Evolutionary conservation across 2,888 invertebrate species (phyloP), one percentile per base, ranked within the genome.

Genomic region (Eupeodes latifasciatus): DNA sequence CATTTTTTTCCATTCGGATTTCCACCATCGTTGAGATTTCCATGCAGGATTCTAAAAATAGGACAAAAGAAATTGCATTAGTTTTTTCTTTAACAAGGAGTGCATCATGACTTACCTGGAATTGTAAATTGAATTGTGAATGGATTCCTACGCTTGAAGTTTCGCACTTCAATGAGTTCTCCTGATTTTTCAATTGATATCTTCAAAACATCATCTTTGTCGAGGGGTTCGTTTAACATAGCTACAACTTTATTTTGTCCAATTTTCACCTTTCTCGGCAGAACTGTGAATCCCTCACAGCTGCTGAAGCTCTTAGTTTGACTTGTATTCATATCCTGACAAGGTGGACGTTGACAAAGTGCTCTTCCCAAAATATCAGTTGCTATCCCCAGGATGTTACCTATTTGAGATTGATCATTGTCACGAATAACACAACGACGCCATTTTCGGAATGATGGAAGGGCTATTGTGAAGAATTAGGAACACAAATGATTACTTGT

Each of bases 181-280:
- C 97, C 97, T 91, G 96, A 96, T 91, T 96, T 96, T 93, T 97
- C 97, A 36, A 98, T 96, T 90, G 96, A 95, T 91, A 98, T 96
- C 91, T 96, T 96, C 36, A 97, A 95, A 89, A 95, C 95, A 94
- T 98, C 97, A 91, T 97, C 96, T 72, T 96, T 95, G 91, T 95
- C 95, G 89, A 97, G 94, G 0, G 97, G 97, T 90, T 97, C 96
- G 89, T 96, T 96, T 82, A 98, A 94, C 83, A 97, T 94, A 61
- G 97, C 96, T 91, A 97, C 96, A 85, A 98, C 96, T 91, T 97
- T 96, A 92, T 96, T 97, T 92, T 97, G 97, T 27, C 97, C 97
- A 83, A 93, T 91, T 85, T 92, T 93, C 1, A 94, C 93, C 89
- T 93, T 94, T 85, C 93, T 92, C 47, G 94, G 94, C 61, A 93